Percentiles rank a stretch among this genome's conserved stretches.
Conservation (phyloP, 2,113 vertebrate species). For the Sceloporus tristichus region DNA sequence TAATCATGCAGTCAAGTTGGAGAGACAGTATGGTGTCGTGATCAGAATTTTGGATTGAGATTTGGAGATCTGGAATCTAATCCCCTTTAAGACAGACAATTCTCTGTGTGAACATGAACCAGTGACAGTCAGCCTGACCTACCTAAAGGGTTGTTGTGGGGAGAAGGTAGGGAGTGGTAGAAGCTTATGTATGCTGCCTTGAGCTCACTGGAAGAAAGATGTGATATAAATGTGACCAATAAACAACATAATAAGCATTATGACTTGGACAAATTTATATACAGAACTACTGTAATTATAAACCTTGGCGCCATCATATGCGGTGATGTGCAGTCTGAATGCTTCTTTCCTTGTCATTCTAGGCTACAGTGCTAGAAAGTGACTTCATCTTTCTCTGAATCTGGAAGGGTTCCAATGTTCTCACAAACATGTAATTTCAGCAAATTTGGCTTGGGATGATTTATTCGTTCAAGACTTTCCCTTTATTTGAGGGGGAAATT, state of each 20-base stretch:
- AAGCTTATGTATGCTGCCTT: background rate
- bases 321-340: background rate
- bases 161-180: background rate
- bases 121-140: background rate
- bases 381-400: background rate
- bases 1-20: background rate
- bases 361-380: background rate
- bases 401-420: background rate
- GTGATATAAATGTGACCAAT: too few species aligned
- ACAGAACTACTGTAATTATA: constrained; percentile 4
- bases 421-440: background rate
- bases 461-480: background rate
- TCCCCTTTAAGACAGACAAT: background rate
- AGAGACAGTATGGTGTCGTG: background rate
- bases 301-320: background rate
- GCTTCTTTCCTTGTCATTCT: background rate
- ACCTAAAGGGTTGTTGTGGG: background rate
- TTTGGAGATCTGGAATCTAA: background rate
- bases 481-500: background rate
- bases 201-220: background rate
- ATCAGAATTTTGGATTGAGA: background rate
- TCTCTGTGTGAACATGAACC: background rate
- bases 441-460: background rate
- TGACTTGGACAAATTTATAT: constrained; percentile 6
- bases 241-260: background rate